phyloP scores from a whole-genome alignment of 2,113 vertebrate species.

The Pollimyrus isidori region DNA sequence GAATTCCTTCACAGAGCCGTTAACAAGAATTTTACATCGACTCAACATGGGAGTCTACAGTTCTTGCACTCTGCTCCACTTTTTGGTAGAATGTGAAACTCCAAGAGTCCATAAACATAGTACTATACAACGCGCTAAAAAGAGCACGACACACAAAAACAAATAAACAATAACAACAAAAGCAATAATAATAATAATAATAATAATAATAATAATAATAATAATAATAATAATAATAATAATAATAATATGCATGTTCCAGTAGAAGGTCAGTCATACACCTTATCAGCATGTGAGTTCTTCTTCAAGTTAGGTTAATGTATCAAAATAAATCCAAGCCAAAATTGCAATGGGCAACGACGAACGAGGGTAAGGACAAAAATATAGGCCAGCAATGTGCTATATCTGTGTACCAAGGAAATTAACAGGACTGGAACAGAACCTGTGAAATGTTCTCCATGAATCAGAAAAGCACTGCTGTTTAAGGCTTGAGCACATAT shows the following conservation, averaged over 20 bases:
- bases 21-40: not conserved
- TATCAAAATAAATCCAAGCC: not conserved
- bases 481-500: not conserved
- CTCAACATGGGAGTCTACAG: not conserved
- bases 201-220: not conserved
- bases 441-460: not conserved
- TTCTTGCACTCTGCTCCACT: not conserved
- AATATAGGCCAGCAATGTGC: slow-evolving; percentile 1
- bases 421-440: not conserved
- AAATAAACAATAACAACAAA: not conserved
- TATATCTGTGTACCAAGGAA: slow-evolving; percentile 1
- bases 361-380: not conserved
- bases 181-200: not conserved
- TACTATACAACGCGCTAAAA: too few relatives aligned
- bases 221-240: not conserved
- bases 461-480: not conserved
- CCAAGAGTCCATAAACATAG: not conserved
- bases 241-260: not conserved
- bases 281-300: not conserved
- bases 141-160: not conserved
- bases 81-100: not conserved
- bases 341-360: not conserved
- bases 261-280: not conserved
- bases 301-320: not conserved
- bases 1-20: not conserved